Percentiles rank a stretch among this genome's conserved stretches.
Evolutionary conservation across 35 echinoderm and acorn worm genomes (phyloP).

Genomic region (Ophioderma brevispina): DNA sequence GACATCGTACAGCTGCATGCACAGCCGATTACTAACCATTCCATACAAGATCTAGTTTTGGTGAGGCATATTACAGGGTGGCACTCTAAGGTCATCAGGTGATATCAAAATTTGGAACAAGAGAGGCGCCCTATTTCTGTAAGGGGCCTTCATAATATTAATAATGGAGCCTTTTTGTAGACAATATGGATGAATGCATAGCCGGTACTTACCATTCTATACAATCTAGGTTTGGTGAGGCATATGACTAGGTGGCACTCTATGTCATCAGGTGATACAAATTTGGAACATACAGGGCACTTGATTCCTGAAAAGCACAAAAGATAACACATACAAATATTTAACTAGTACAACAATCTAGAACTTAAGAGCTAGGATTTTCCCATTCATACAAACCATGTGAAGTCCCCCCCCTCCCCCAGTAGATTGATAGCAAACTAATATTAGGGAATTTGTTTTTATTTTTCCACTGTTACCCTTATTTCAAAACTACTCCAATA

Average conservation of each 20-base stretch:
- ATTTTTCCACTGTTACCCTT: too few relatives aligned
- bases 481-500: too few relatives aligned
- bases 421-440: too few relatives aligned
- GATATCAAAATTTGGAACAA: not conserved
- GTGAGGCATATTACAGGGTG: slow-evolving; percentile 88
- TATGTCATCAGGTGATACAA: slow-evolving; percentile 89
- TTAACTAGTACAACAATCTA: too few relatives aligned
- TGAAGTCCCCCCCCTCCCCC: too few relatives aligned
- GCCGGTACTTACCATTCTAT: slow-evolving; percentile 85
- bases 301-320: slow-evolving; percentile 95
- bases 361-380: too few relatives aligned
- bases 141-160: not conserved
- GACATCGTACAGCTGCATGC: not conserved
- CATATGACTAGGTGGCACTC: slow-evolving; percentile 93
- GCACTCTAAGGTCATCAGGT: slow-evolving; percentile 43
- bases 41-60: slow-evolving; percentile 97
- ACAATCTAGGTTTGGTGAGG: slow-evolving; percentile 98
- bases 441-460: too few relatives aligned
- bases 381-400: too few relatives aligned
- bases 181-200: not conserved
- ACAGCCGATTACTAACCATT: slow-evolving; percentile 67
- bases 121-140: not conserved
- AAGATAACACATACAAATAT: too few relatives aligned
- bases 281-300: slow-evolving; percentile 98
- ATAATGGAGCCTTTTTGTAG: not conserved